These are phyloP conservation scores for Centroberyx gerrardi DNA, from an alignment of 2,797 vertebrate species.

Conservation along the genomic window DNA sequence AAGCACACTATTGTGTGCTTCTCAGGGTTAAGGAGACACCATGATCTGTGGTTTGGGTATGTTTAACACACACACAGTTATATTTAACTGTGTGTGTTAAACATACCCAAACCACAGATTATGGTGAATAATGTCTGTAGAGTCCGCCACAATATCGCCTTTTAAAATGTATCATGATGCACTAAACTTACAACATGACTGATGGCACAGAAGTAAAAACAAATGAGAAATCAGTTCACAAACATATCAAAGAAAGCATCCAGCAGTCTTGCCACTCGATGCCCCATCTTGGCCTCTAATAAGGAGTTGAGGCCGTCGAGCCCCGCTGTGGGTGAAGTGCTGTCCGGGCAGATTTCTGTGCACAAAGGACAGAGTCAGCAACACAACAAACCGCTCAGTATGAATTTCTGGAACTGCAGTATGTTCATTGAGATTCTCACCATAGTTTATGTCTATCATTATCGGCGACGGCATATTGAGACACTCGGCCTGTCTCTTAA, in stretches of 20 bases:
- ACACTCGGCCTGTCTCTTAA: slow-evolving; percentile 70
- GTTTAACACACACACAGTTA: too few species aligned
- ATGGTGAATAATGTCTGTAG: too few species aligned
- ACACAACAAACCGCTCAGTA: neutral
- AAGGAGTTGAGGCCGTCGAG: slow-evolving; percentile 51
- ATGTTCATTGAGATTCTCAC: slow-evolving; percentile 34
- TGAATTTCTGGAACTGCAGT: neutral
- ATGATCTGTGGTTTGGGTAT: too few species aligned
- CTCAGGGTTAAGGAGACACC: too few species aligned
- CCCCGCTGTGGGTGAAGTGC: slow-evolving; percentile 42
- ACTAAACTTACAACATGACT: neutral
- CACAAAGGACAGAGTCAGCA: neutral
- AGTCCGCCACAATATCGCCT: too few species aligned
- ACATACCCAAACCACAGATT: too few species aligned
- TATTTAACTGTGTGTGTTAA: too few species aligned
- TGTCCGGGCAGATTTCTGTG: slow-evolving; percentile 70
- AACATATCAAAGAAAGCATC: slow-evolving; percentile 71
- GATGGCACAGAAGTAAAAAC: neutral
- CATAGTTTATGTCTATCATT: slow-evolving; percentile 42
- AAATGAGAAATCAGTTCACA: slow-evolving; percentile 56
- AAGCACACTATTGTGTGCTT: too few species aligned
- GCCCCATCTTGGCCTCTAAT: slow-evolving; percentile 56
- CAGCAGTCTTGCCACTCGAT: slow-evolving; percentile 55
- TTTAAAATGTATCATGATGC: too few species aligned
- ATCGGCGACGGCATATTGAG: slow-evolving; percentile 58